Base-by-base conservation (phyloP, 2,797 vertebrate species). In the Pseudocheirus occidentalis region DNA sequence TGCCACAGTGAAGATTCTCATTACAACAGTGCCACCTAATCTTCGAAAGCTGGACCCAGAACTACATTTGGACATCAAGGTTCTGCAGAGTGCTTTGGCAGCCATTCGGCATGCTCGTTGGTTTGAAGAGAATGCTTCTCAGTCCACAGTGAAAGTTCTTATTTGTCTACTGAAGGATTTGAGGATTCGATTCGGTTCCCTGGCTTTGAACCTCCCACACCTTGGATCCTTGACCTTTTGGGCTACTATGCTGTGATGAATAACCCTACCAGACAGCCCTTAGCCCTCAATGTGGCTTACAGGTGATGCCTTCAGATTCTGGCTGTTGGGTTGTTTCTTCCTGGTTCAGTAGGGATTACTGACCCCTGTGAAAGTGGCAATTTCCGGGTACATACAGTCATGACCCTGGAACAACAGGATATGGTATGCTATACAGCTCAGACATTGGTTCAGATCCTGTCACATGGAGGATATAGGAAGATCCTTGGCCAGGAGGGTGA, bases 381-480 rank as follows among this genome's bases (percentile, higher is more conserved):
- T 98, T 99, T 99, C 98, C 95, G 99, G 24, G 99, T 99, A 12
- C 99, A 99, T 98, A 99, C 99, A 0, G 99, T 99, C 52, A 99
- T 99, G 99, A 99, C 99, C 0, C 98, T 99, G 91, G 99, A 99
- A 87, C 99, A 99, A 98, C 99, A 99, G 99, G 99, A 99, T 98
- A 99, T 99, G 99, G 99, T 99, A 93, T 99, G 99, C 96, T 99
- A 99, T 98, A 99, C 99, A 0, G 99, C 99, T 0, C 99, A 99
- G 98, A 99, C 99, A 0, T 98, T 99, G 40, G 99, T 99, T 62
- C 99, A 99, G 89, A 99, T 99, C 29, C 99, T 99, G 5, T 99
- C 99, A 0, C 99, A 99, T 0, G 99, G 99, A 27, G 99, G 99
- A 0, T 99, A 99, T 98, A 98, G 99, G 97, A 99, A 99, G 98